These are phyloP conservation scores for Crossaster papposus DNA, from an alignment of 53 echinoderm and acorn worm species.

Conservation along the genomic window DNA sequence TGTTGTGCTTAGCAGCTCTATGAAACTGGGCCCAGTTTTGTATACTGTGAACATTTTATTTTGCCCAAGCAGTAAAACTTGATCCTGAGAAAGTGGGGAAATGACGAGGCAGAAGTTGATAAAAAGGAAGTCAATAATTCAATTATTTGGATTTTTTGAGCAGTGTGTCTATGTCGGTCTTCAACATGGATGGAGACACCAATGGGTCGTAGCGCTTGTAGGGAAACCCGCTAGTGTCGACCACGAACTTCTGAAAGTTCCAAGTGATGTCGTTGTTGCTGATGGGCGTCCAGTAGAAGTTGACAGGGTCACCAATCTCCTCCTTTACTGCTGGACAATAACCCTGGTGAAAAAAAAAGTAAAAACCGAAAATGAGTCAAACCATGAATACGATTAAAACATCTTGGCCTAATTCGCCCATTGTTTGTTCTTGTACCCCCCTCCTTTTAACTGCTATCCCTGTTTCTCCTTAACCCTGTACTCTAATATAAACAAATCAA, in stretches of 20 bases:
- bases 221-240: conserved; percentile 70
- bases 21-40: too few species aligned
- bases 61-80: too few species aligned
- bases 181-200: conserved; percentile 61
- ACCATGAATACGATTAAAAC: too few species aligned
- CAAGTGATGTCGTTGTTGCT: conserved; percentile 82
- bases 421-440: too few species aligned
- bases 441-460: too few species aligned
- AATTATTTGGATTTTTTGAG: conserved; percentile 2
- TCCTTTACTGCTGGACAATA: conserved; percentile 78
- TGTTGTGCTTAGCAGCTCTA: too few species aligned
- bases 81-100: too few species aligned
- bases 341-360: conserved; percentile 46
- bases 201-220: conserved; percentile 81
- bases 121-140: neutral
- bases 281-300: conserved; percentile 82
- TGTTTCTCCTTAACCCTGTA: too few species aligned
- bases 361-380: neutral
- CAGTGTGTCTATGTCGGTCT: conserved; percentile 58
- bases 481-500: too few species aligned
- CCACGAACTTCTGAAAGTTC: conserved; percentile 93
- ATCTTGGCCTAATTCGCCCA: too few species aligned
- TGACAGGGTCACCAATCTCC: conserved; percentile 79
- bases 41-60: too few species aligned
- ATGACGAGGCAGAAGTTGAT: neutral